Evolutionary conservation across 2,797 vertebrate genomes (phyloP), one percentile per base, ranked within the genome.

Genomic region (Melanotaenia pygmaea): DNA sequence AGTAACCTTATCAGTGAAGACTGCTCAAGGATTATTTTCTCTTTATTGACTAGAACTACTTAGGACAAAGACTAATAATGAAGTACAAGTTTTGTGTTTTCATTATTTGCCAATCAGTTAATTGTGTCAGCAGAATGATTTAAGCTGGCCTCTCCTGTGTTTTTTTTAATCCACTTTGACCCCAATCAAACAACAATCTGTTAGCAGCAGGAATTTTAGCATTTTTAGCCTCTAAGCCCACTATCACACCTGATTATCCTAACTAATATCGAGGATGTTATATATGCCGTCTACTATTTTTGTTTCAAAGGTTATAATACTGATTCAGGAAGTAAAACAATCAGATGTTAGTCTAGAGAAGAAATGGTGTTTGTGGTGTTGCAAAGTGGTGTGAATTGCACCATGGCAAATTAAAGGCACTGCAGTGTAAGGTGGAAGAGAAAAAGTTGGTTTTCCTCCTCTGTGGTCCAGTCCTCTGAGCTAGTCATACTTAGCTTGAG

Each of bases 391-490:
- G 3, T 22, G n/a, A 50, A 22, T 22, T 9, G 1, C 47, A 4
- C 30, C 1, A 7, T 14, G 59, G 62, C 64, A 26, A 76, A 56
- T 2, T 54, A 74, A 79, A 87, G 54, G 72, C 59, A 11, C 73
- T 58, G 67, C 18, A 14, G 0, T 57, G 53, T 50, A 86, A 89
- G 89, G 84, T 90, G 82, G 65, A 72, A 67, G 69, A 79, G 61
- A 37, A 65, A 81, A 86, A 89, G 81, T 88, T 90, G 67, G 50
- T 65, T 72, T 65, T 64, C 28, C 65, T 32, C 18, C 75, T 83
- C 82, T 65, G 60, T 81, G 72, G 68, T 82, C 85, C 78, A 70
- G 79, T 81, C 84, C 84, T 85, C 79, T 89, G 90, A 93, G 89
- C 86, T 72, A 77, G 87, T 83, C 56, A 74, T 82, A 77, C 78